Evolutionary conservation across 1,140 invertebrate species (phyloP).

Genomic region (Thaumatotibia leucotreta): DNA sequence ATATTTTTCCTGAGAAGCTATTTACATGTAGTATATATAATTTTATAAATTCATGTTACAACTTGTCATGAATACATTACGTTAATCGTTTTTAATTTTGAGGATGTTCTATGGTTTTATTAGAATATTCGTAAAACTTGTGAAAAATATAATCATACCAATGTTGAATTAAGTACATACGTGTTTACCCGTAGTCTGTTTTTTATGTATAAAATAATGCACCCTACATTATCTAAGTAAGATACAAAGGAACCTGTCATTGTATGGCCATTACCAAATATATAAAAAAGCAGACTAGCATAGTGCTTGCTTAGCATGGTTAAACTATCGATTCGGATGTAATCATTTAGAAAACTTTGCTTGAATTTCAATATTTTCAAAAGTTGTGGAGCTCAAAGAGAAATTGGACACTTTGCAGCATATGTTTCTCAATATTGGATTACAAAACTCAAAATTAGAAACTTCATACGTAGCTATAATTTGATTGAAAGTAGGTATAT

Average conservation of each 20-base stretch:
- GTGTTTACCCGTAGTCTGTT: too few relatives aligned
- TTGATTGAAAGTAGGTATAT: not conserved
- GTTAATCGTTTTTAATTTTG: not conserved
- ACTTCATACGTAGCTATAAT: not conserved
- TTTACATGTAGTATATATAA: constrained; percentile 26
- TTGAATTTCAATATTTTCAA: not conserved
- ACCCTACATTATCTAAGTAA: too few relatives aligned
- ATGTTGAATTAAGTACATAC: too few relatives aligned
- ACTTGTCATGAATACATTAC: constrained; percentile 16
- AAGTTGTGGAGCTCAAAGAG: not conserved
- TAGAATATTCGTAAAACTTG: too few relatives aligned
- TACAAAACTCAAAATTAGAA: not conserved
- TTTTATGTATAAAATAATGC: too few relatives aligned
- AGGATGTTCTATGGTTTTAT: too few relatives aligned
- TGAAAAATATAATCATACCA: too few relatives aligned
- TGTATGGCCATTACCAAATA: too few relatives aligned
- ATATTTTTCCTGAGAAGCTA: constrained; percentile 20
- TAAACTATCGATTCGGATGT: not conserved
- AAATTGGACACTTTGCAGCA: not conserved
- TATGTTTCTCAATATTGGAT: not conserved
- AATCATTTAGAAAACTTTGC: not conserved
- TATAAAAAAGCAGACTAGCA: too few relatives aligned
- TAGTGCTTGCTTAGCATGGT: not conserved
- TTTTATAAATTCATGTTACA: constrained; percentile 26
- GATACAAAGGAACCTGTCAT: too few relatives aligned